These are phyloP conservation scores for Micromussa lordhowensis DNA, from an alignment of 92 coral and sea anemone genomes.

Conservation along the genomic window DNA sequence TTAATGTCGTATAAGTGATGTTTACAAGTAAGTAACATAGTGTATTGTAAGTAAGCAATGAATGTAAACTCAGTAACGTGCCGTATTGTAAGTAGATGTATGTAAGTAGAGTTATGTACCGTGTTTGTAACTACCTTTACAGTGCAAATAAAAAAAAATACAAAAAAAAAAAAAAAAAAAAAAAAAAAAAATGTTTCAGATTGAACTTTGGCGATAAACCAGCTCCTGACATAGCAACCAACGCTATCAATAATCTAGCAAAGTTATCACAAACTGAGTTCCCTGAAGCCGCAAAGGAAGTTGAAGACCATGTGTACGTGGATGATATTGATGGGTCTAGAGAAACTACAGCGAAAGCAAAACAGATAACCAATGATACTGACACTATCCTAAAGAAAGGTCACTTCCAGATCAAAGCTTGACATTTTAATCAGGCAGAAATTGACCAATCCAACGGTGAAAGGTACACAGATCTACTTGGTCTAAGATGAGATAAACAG, in stretches of 20 bases:
- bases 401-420: conserved; percentile 35
- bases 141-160: too few species aligned
- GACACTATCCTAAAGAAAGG: conserved; percentile 49
- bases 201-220: conserved; percentile 40
- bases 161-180: too few species aligned
- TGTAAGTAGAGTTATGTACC: too few species aligned
- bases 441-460: conserved; percentile 66
- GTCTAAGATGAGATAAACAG: conserved; percentile 66
- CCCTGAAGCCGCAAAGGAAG: conserved; percentile 43
- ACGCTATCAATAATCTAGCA: conserved; percentile 24
- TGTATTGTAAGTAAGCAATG: too few species aligned
- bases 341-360: conserved; percentile 5
- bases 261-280: conserved; percentile 13
- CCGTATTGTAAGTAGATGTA: too few species aligned
- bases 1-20: too few species aligned
- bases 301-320: conserved; percentile 53
- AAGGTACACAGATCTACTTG: conserved; percentile 46
- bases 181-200: conserved; percentile 14
- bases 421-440: conserved; percentile 27
- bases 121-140: too few species aligned
- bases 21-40: too few species aligned
- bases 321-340: conserved; percentile 57
- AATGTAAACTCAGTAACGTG: too few species aligned
- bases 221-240: conserved; percentile 45
- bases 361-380: conserved; percentile 33